phyloP scores from a whole-genome alignment of 2,113 vertebrate species.

The Chaenocephalus aceratus region DNA sequence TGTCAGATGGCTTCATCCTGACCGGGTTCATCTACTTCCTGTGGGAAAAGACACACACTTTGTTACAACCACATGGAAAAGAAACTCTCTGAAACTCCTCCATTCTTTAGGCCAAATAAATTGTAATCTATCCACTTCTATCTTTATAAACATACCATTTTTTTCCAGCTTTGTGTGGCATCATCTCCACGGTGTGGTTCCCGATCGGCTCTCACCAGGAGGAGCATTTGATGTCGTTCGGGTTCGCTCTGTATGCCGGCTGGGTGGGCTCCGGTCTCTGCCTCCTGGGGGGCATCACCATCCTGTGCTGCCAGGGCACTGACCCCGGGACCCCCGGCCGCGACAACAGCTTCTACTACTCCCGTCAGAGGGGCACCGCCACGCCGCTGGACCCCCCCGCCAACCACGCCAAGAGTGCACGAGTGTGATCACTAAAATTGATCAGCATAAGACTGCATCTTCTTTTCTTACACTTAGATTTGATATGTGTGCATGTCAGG shows the following conservation, averaged over 20 bases:
- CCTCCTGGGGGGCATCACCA: slow-evolving; percentile 87
- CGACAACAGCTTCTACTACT: slow-evolving; percentile 94
- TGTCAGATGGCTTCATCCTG: slow-evolving; percentile 16
- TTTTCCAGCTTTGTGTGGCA: slow-evolving; percentile 87
- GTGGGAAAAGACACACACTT: slow-evolving; percentile 20
- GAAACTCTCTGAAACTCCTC: no score
- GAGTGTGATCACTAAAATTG: slow-evolving; percentile 82
- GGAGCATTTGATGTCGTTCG: slow-evolving; percentile 93
- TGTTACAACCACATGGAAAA: slow-evolving; percentile 14
- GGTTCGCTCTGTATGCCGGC: slow-evolving; percentile 93
- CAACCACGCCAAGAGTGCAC: slow-evolving; percentile 93
- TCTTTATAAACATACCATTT: neutral
- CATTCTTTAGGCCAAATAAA: neutral
- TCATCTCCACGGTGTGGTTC: slow-evolving; percentile 94
- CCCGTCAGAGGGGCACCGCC: slow-evolving; percentile 83
- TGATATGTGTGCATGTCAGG: neutral
- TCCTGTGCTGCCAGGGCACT: slow-evolving; percentile 87
- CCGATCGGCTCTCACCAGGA: slow-evolving; percentile 88
- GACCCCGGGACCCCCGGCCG: slow-evolving; percentile 66
- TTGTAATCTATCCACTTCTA: neutral
- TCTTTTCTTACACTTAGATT: neutral
- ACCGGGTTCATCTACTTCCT: slow-evolving; percentile 38
- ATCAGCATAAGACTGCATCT: neutral
- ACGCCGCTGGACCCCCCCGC: slow-evolving; percentile 77
- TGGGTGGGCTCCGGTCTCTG: slow-evolving; percentile 93